Base-by-base conservation (phyloP, 2,797 vertebrate genomes). In the Spheniscus humboldti region DNA sequence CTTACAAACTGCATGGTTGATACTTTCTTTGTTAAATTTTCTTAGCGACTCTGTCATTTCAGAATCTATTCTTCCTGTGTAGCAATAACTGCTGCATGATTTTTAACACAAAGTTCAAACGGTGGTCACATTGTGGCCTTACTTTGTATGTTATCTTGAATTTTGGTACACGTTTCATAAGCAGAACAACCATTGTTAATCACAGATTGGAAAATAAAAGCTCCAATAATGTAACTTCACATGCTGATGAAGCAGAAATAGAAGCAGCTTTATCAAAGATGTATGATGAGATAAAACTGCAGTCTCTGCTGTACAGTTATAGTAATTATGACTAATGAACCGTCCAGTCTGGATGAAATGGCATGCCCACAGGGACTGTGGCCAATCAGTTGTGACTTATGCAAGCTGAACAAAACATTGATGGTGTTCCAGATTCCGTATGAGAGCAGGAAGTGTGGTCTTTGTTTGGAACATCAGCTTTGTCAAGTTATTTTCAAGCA, bases 301-400 rank as follows among this genome's bases (percentile, higher is more conserved):
- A 98, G 98, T 98, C 98, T 98, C 98, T 98, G 98, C 98, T 96
- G 98, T 98, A 98, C 98, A 98, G 98, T 98, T 97, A 97, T 98
- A 98, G 98, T 99, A 98, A 98, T 99, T 98, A 99, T 98, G 98
- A 98, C 99, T 99, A 99, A 99, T 99, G 99, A 99, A 97, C 98
- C 99, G 95, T 99, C 98, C 98, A 98, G 99, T 98, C 98, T 99
- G 99, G 98, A 98, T 98, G 98, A 98, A 99, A 99, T 98, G 98
- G 98, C 98, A 98, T 98, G 97, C 98, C 99, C 98, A 97, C 94
- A 96, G 98, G 98, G 98, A 98, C 97, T 97, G 97, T 97, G 98
- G 97, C 98, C 98, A 98, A 98, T 99, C 98, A 98, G 97, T 98
- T 98, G 98, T 98, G 98, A 98, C 98, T 98, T 97, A 97, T 98